Percentiles rank a stretch among this genome's conserved stretches.
phyloP scores from a whole-genome alignment of 2,113 vertebrate species.

The Penelope pileata region DNA sequence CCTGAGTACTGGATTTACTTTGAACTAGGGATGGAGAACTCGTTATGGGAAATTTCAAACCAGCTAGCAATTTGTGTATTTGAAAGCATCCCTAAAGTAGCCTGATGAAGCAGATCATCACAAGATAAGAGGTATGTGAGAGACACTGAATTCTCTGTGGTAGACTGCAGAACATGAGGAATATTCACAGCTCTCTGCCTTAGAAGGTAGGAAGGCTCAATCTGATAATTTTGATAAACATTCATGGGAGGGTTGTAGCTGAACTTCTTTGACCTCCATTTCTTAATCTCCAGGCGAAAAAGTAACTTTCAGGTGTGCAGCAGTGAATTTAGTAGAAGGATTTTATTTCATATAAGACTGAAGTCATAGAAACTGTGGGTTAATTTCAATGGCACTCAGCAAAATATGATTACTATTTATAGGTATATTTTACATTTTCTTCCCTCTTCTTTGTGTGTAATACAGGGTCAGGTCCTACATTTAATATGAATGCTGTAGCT shows the following conservation, averaged over 20 bases:
- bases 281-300: not conserved
- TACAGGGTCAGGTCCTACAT: not conserved
- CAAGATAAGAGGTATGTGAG: not conserved
- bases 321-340: not conserved
- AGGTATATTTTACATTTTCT: not conserved
- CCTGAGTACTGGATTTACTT: not conserved
- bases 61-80: not conserved
- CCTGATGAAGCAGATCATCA: not conserved
- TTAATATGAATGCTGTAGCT: not conserved
- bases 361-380: not conserved
- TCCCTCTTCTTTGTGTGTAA: not conserved
- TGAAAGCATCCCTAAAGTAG: not conserved
- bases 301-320: not conserved
- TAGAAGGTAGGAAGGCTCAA: not conserved
- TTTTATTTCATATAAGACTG: not conserved
- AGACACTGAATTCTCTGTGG: not conserved
- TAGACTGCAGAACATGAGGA: not conserved
- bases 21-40: constrained; percentile 22
- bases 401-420: not conserved
- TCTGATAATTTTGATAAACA: not conserved
- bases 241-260: not conserved
- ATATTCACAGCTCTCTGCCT: not conserved
- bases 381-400: not conserved
- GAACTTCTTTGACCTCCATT: not conserved
- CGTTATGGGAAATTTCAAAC: not conserved